Evolutionary conservation across 2,888 invertebrate genomes (phyloP), one percentile per base, ranked within the genome.

Genomic region (Cosmia trapezina): DNA sequence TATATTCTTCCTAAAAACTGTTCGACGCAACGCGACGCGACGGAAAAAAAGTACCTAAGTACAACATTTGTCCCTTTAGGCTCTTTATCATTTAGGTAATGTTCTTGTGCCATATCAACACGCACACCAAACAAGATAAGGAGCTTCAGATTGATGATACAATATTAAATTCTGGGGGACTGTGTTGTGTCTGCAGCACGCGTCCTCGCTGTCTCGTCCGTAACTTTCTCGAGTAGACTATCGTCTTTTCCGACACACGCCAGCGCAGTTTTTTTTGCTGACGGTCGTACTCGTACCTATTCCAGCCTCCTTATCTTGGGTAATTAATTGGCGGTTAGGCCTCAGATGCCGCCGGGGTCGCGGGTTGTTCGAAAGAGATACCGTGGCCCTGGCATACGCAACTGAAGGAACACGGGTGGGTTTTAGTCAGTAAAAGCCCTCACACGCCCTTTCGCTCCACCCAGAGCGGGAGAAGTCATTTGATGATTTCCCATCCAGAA

Each of bases 1-100:
- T n/a, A n/a, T 49, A 22, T 67, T 54, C 33, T 33, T 19, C 47
- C 17, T 43, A 49, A 54, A 37, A n/a, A 56, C 67, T 41, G 65
- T 74, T 47, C 33, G 28, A 22, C 22, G 11, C 43, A n/a, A 2
- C 7, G 4, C 37, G 37, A 37, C 37, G 37, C 45, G 19, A 19
- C 60, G 14, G 54, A 17, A 9, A 45, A 11, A n/a, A n/a, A n/a
- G n/a, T n/a, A n/a, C n/a, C n/a, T n/a, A n/a, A 56, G 74, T 37
- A 33, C 37, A 60, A 12, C 53, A 47, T n/a, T 54, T 41, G n/a
- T 45, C 28, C 22, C n/a, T 14, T 49, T 47, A 47, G 28, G 45
- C 19, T 53, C 22, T 37, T 7, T 49, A 19, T 1, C 8, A 6
- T 0, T 37, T 6, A 17, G 7, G 43, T 43, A 33, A 37, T n/a